These are phyloP conservation scores for Idris sp. DNA, from an alignment of 1,140 invertebrate genomes.

Conservation along the genomic window DNA sequence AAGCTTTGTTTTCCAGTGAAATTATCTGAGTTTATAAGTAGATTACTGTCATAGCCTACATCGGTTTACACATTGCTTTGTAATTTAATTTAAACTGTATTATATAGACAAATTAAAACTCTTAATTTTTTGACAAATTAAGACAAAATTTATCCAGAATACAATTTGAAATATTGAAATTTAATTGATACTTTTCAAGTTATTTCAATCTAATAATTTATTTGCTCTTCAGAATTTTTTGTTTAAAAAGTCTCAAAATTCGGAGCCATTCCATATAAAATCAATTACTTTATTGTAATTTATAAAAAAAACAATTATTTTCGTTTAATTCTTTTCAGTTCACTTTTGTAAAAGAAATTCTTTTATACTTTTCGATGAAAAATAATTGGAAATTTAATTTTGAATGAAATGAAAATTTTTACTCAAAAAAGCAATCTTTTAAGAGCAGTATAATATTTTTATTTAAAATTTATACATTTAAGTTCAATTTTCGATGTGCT, in stretches of 20 bases:
- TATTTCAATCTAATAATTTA: no score
- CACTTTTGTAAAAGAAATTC: no score
- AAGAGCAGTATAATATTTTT: no score
- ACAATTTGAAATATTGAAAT: no score
- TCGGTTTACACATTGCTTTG: conserved; percentile 25
- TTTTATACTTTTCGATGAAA: not conserved
- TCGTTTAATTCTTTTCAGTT: not conserved
- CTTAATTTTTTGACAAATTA: conserved; percentile 22
- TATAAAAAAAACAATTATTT: not conserved
- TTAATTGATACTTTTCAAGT: no score
- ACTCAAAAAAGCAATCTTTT: no score
- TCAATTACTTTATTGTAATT: not conserved
- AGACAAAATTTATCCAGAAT: no score
- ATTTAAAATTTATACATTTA: no score
- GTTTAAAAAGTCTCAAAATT: no score
- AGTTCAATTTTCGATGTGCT: no score
- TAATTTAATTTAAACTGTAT: conserved; percentile 49
- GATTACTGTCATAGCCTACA: conserved; percentile 30
- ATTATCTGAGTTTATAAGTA: conserved; percentile 51
- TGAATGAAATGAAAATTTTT: no score
- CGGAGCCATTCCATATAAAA: not conserved
- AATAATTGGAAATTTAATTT: no score
- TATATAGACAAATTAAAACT: conserved; percentile 53
- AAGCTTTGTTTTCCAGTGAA: conserved; percentile 39
- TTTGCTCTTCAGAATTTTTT: conserved; percentile 20